Conservation (phyloP, 2,113 vertebrate species). For the Paramormyrops kingsleyae region DNA sequence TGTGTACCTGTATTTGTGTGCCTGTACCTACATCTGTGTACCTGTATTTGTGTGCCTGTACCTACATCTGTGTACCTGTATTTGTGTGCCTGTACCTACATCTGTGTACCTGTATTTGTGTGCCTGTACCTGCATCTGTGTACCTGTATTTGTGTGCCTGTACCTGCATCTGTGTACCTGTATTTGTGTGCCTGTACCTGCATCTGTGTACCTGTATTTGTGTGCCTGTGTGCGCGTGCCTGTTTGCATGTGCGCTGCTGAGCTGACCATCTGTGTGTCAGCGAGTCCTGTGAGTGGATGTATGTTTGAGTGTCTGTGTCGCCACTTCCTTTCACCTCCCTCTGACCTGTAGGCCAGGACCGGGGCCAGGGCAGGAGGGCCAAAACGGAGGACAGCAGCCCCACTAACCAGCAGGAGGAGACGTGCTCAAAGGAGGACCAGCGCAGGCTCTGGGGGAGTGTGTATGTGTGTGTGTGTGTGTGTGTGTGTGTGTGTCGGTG, state of each 20-base stretch:
- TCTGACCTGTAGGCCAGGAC: constrained; percentile 56
- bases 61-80: constrained; percentile 11
- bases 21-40: constrained; percentile 1
- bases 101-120: constrained; percentile 8
- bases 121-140: constrained; percentile 1
- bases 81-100: not conserved
- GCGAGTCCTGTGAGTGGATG: not conserved
- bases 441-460: constrained; percentile 23
- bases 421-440: not conserved
- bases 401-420: constrained; percentile 16
- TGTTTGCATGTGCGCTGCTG: not conserved
- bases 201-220: constrained; percentile 8
- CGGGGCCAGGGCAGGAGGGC: constrained; percentile 17
- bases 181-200: not conserved
- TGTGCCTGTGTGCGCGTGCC: not conserved
- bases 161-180: constrained; percentile 9
- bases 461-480: not conserved
- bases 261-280: not conserved
- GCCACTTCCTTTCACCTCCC: constrained; percentile 52
- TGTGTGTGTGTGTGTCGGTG: not conserved
- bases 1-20: not conserved
- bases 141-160: not conserved
- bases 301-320: constrained; percentile 5
- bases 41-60: not conserved
- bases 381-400: constrained; percentile 1